phyloP scores from a whole-genome alignment of 2,797 vertebrate genomes.

The Tenualosa thibaudeaui region DNA sequence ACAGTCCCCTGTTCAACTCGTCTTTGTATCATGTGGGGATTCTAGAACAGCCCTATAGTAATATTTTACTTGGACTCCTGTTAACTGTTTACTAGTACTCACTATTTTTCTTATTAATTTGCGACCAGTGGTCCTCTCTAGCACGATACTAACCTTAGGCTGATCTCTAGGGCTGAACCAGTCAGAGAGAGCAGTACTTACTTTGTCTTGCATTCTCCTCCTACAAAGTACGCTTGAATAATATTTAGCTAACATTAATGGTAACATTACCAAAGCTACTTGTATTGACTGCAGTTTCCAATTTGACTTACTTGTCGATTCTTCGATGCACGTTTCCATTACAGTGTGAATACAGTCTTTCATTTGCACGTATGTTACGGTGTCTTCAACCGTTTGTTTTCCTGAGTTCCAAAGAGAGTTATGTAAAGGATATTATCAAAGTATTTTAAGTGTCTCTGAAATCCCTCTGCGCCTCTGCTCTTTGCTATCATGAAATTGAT shows the following conservation, averaged over 20 bases:
- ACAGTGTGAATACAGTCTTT: not conserved
- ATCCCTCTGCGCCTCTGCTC: not conserved
- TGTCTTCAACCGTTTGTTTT: not conserved
- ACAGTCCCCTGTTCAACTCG: too few relatives aligned
- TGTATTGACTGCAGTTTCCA: not conserved
- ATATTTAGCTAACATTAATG: too few relatives aligned
- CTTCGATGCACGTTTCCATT: constrained; percentile 19
- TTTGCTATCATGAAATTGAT: not conserved
- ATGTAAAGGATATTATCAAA: not conserved
- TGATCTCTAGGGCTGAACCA: too few relatives aligned
- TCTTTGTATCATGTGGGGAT: not conserved
- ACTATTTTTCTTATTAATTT: too few relatives aligned
- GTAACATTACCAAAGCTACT: too few relatives aligned
- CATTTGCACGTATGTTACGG: not conserved
- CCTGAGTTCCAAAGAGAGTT: not conserved
- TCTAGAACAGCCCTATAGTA: not conserved
- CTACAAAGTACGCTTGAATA: too few relatives aligned
- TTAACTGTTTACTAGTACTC: too few relatives aligned
- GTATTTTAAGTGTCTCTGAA: too few relatives aligned
- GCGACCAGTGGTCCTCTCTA: too few relatives aligned
- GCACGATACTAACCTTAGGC: too few relatives aligned
- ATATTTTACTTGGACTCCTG: not conserved
- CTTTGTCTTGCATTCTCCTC: too few relatives aligned
- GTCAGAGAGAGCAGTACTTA: too few relatives aligned
- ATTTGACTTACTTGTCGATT: not conserved